Conservation (phyloP, 2,888 invertebrate species). For the Agapetus fuscipes region DNA sequence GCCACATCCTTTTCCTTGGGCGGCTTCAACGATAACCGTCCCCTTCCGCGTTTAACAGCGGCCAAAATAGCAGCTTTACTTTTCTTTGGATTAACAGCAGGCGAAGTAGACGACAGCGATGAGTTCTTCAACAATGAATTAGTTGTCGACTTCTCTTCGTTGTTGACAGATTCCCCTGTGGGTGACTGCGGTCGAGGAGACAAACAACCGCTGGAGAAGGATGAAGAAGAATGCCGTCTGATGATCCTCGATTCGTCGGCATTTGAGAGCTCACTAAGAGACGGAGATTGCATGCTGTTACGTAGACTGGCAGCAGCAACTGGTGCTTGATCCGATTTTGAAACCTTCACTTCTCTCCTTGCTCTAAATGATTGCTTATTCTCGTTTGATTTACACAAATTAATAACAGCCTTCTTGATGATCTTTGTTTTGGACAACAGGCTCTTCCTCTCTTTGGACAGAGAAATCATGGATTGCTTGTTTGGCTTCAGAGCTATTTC, state of each 20-base stretch:
- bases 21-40: slow-evolving; percentile 1
- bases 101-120: neutral
- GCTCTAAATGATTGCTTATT: slow-evolving; percentile 15
- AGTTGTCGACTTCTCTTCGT: neutral
- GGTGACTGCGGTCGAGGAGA: slow-evolving; percentile 36
- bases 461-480: slow-evolving; percentile 23
- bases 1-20: slow-evolving; percentile 3
- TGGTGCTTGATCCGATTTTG: slow-evolving; percentile 21
- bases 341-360: slow-evolving; percentile 20
- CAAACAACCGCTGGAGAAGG: slow-evolving; percentile 62
- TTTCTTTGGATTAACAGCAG: neutral
- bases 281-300: slow-evolving; percentile 36
- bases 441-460: slow-evolving; percentile 41
- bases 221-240: slow-evolving; percentile 73
- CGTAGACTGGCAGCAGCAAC: slow-evolving; percentile 22
- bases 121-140: slow-evolving; percentile 1
- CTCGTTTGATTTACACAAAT: slow-evolving; percentile 39
- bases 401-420: slow-evolving; percentile 48
- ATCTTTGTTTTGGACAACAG: slow-evolving; percentile 48
- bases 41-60: slow-evolving; percentile 2
- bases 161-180: neutral
- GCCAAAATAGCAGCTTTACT: neutral
- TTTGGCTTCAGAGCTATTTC: slow-evolving; percentile 25
- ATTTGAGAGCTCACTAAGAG: slow-evolving; percentile 52
- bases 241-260: slow-evolving; percentile 72